phyloP scores from a whole-genome alignment of 1,140 invertebrate species.

The Drosophila prosaltans region DNA sequence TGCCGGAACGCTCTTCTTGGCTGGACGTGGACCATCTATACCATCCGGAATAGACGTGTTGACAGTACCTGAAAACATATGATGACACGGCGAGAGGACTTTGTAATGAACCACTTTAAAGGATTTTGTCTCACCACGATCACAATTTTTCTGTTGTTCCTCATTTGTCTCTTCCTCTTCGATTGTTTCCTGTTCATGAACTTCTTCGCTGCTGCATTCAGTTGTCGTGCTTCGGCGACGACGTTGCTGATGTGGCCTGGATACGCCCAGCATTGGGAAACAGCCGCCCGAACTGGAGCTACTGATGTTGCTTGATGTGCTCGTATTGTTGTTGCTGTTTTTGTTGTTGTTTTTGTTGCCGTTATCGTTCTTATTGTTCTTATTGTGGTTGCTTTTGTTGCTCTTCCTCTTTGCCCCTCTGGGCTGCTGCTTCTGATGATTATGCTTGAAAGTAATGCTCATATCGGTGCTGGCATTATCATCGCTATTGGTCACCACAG shows the following conservation, averaged over 20 bases:
- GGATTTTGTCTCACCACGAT: too few species aligned
- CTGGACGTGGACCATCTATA: too few species aligned
- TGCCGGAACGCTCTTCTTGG: too few species aligned
- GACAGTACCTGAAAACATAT: too few species aligned
- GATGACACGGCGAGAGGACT: too few species aligned
- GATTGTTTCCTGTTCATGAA: not conserved
- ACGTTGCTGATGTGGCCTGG: not conserved
- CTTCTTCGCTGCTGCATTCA: not conserved
- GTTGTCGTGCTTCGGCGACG: not conserved
- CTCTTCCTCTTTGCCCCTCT: too few species aligned
- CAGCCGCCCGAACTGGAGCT: not conserved
- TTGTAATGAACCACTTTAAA: too few species aligned
- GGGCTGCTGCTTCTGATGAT: not conserved
- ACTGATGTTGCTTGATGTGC: not conserved
- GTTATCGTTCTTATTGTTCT: not conserved
- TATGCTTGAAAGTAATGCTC: not conserved
- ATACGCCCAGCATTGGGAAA: not conserved
- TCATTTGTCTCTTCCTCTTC: not conserved
- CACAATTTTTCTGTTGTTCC: not conserved
- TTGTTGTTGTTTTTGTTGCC: too few species aligned
- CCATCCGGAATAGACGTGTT: too few species aligned
- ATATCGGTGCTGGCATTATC: slow-evolving; percentile 13
- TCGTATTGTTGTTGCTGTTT: not conserved
- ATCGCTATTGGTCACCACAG: not conserved
- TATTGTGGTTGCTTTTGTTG: not conserved